Conservation (phyloP, 2,797 vertebrate species). For the Sebastes iracundus region DNA sequence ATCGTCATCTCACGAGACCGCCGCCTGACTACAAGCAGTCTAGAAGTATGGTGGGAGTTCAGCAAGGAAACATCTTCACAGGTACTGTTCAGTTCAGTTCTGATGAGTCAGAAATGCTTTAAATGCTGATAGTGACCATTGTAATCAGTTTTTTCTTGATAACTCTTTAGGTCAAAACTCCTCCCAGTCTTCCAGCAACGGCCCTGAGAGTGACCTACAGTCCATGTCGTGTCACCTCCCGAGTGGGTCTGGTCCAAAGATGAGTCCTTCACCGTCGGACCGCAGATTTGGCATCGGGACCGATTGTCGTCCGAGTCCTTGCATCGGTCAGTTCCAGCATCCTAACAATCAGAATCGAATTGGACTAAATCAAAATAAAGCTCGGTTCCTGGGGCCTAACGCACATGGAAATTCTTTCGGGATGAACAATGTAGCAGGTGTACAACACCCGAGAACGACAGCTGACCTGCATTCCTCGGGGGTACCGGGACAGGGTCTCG, state of each 20-base stretch:
- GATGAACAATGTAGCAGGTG: conserved; percentile 75
- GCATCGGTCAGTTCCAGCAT: conserved; percentile 83
- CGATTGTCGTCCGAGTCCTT: conserved; percentile 83
- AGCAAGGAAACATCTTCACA: conserved; percentile 86
- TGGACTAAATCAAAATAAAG: conserved; percentile 83
- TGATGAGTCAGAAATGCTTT: background rate
- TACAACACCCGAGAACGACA: conserved; percentile 83
- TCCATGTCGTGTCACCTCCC: conserved; percentile 86
- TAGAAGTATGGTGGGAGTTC: conserved; percentile 85
- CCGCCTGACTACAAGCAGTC: conserved; percentile 97
- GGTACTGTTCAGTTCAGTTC: conserved; percentile 73
- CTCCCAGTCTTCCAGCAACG: conserved; percentile 83
- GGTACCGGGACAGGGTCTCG: conserved; percentile 79
- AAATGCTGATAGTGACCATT: background rate
- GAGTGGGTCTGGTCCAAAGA: conserved; percentile 81
- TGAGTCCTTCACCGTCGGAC: conserved; percentile 82
- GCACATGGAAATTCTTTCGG: conserved; percentile 83
- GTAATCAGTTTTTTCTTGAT: background rate
- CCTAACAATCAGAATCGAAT: conserved; percentile 85
- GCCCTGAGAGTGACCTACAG: conserved; percentile 85
- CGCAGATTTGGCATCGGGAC: conserved; percentile 83
- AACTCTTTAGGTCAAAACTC: conserved; percentile 80
- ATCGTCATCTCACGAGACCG: conserved; percentile 92
- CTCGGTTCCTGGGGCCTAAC: conserved; percentile 83
- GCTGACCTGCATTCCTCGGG: conserved; percentile 80